Conservation (phyloP, 2,888 invertebrate species). For the Tipula confusa region DNA sequence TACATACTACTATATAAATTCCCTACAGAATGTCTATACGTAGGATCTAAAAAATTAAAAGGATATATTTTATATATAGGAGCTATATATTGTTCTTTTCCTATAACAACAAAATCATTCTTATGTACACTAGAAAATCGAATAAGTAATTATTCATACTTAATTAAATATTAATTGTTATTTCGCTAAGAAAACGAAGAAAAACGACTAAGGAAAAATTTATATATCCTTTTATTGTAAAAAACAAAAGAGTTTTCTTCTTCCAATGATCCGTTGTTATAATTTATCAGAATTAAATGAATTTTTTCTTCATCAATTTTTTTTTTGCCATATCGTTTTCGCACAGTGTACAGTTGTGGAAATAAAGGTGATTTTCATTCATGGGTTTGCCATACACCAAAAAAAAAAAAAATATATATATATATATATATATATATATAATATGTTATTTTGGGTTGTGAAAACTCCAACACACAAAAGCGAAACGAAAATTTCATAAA, state of each 20-base stretch:
- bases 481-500: background rate
- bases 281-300: background rate
- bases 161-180: slow-evolving; percentile 16
- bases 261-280: background rate
- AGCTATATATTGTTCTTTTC: background rate
- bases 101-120: background rate
- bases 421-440: too few relatives aligned
- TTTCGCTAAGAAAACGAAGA: background rate
- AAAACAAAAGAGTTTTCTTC: background rate
- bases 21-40: background rate
- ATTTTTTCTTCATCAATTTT: background rate
- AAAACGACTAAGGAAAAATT: background rate
- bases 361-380: background rate
- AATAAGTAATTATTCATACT: slow-evolving; percentile 16
- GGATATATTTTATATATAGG: background rate
- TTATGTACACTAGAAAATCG: background rate
- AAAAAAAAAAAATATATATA: too few relatives aligned
- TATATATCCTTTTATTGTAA: background rate
- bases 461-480: background rate
- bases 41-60: background rate
- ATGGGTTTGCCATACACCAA: background rate
- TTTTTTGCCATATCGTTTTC: background rate
- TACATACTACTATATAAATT: background rate
- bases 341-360: background rate
- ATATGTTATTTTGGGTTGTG: background rate